These are phyloP conservation scores for Papilio aristodemus DNA, from an alignment of 1,140 invertebrate species.

Conservation along the genomic window DNA sequence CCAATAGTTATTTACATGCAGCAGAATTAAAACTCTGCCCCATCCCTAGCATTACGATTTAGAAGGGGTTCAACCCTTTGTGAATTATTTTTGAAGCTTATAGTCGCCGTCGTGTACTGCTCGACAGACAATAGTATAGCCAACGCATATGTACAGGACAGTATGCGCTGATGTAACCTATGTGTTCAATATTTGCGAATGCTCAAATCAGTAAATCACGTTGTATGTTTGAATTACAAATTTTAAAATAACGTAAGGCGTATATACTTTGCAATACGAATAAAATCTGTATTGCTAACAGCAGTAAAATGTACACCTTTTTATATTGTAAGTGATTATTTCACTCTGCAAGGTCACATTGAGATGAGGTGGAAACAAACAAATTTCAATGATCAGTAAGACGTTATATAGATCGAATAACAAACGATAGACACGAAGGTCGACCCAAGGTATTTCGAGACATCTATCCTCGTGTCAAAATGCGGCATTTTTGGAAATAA, in stretches of 20 bases:
- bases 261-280: too few relatives aligned
- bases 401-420: too few relatives aligned
- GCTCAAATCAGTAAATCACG: neutral
- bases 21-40: conserved; percentile 73
- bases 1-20: conserved; percentile 79
- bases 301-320: neutral
- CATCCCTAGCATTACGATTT: conserved; percentile 68
- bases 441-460: neutral
- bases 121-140: conserved; percentile 57
- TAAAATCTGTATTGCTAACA: too few relatives aligned
- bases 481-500: neutral
- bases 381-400: neutral
- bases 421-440: conserved; percentile 5
- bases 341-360: neutral
- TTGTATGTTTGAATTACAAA: neutral
- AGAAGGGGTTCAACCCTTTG: conserved; percentile 76
- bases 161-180: neutral
- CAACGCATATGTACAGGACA: conserved; percentile 47
- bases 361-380: neutral
- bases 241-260: too few relatives aligned
- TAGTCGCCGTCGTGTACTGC: conserved; percentile 62
- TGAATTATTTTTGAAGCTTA: conserved; percentile 64
- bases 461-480: conserved; percentile 1
- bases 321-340: conserved; percentile 10
- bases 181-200: neutral